These are phyloP conservation scores for Malurus alboscapulatus DNA, from an alignment of 2,113 vertebrate species.

Conservation along the genomic window DNA sequence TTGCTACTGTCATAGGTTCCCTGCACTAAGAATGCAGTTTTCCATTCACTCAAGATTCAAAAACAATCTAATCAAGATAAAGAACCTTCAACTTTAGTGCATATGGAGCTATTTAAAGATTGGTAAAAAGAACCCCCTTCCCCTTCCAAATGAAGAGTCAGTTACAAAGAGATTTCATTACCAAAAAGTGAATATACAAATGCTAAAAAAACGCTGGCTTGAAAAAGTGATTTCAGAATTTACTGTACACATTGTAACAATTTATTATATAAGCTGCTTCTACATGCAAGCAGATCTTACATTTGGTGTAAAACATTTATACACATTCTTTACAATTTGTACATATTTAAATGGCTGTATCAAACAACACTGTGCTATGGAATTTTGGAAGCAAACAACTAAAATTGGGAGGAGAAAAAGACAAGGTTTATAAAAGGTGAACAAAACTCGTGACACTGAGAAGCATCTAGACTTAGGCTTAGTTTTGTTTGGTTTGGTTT, in stretches of 20 bases:
- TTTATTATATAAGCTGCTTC: constrained; percentile 77
- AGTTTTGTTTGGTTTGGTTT: constrained; percentile 38
- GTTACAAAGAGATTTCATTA: constrained; percentile 52
- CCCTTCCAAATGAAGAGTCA: constrained; percentile 4
- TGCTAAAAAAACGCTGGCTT: constrained; percentile 61
- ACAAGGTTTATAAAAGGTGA: constrained; percentile 64
- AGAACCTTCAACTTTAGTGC: constrained; percentile 19
- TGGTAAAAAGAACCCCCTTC: constrained; percentile 28
- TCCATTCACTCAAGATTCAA: not conserved
- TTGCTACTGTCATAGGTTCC: constrained; percentile 11
- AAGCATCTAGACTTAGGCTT: constrained; percentile 40
- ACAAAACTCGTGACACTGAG: constrained; percentile 57
- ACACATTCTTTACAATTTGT: constrained; percentile 84
- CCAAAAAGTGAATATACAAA: constrained; percentile 68
- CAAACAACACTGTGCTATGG: constrained; percentile 71
- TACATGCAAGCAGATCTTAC: constrained; percentile 73
- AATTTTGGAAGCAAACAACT: constrained; percentile 72
- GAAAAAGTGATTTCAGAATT: constrained; percentile 74
- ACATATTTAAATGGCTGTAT: constrained; percentile 80
- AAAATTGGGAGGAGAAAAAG: constrained; percentile 60
- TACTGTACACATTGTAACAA: constrained; percentile 76
- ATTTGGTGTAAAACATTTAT: constrained; percentile 83
- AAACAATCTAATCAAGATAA: not conserved
- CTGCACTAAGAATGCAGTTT: constrained; percentile 1
- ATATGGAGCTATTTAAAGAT: constrained; percentile 28